These are phyloP conservation scores for Agrochola macilenta DNA, from an alignment of 2,888 invertebrate genomes.

Conservation along the genomic window DNA sequence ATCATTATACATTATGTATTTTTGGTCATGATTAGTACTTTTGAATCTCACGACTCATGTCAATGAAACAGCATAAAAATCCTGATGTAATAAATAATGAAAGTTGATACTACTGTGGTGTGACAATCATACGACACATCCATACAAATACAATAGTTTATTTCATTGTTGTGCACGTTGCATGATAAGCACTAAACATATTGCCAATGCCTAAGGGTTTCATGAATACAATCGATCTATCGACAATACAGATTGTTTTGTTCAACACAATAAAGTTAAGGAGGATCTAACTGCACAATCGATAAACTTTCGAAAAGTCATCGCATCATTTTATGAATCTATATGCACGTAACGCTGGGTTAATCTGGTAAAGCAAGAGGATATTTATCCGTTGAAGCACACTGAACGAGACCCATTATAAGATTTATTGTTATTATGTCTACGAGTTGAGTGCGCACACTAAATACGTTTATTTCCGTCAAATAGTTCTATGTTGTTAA, in stretches of 20 bases:
- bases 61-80: conserved; percentile 13
- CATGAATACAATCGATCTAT: neutral
- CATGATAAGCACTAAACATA: conserved; percentile 11
- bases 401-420: no score
- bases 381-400: no score
- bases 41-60: conserved; percentile 10
- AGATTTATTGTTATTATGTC: no score
- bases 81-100: conserved; percentile 20
- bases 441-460: no score
- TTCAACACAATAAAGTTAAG: no score
- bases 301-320: neutral
- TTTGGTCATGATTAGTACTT: neutral
- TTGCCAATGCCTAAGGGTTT: neutral
- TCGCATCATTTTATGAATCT: no score
- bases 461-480: no score
- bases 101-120: conserved; percentile 25
- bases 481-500: no score
- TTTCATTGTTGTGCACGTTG: neutral
- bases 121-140: conserved; percentile 6
- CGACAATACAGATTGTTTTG: neutral
- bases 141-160: conserved; percentile 1
- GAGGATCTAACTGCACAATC: neutral
- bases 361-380: no score
- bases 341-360: no score
- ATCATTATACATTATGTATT: neutral